Base-by-base conservation (phyloP, 2,888 invertebrate genomes). In the Heliconius ismenius region DNA sequence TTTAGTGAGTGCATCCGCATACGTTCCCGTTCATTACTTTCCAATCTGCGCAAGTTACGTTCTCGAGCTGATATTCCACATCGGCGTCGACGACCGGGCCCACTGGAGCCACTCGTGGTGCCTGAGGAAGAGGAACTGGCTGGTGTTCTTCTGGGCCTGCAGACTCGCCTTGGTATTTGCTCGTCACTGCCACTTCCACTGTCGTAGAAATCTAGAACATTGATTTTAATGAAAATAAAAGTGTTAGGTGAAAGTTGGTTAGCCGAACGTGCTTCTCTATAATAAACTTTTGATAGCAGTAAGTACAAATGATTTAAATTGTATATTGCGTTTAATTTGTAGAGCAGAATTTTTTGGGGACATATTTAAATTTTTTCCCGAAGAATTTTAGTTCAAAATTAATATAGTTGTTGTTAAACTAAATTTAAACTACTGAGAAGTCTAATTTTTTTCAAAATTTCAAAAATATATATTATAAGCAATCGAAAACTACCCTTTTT, bases 1-100 rank as follows among this genome's bases (percentile, higher is more conserved):
- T 98, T 98, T 77, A 98, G 95, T 74, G 97, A 97, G 89, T 98
- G 98, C 98, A 98, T 98, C 84, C 98, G 95, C 97, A 98, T 97
- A 77, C 98, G 95, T 91, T 98, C 98, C 74, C 98, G 94, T 89
- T 98, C 98, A 89, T 98, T 98, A 90, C 98, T 98, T 91, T 98
- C 98, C 74, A 98, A 95, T 77, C 98, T 95, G 73, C 98, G 95
- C 78, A 97, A 92, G 90, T 98, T 98, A 80, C 98, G 95, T 87
- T 98, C 98, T 76, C 98, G 95, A 3, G 98, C 97, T 78, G 97
- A 97, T 78, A 97, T 94, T 7, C 96, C 96, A 82, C 96, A 96
- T 86, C 97, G 96, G 82, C 97, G 95, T 83, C 96, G 93, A n/a
- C 96, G 91, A 76, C 92, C 93, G 2, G 91, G 87, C 11, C 89